Conservation (phyloP, 2,888 invertebrate genomes). For the Conus canariensis region DNA sequence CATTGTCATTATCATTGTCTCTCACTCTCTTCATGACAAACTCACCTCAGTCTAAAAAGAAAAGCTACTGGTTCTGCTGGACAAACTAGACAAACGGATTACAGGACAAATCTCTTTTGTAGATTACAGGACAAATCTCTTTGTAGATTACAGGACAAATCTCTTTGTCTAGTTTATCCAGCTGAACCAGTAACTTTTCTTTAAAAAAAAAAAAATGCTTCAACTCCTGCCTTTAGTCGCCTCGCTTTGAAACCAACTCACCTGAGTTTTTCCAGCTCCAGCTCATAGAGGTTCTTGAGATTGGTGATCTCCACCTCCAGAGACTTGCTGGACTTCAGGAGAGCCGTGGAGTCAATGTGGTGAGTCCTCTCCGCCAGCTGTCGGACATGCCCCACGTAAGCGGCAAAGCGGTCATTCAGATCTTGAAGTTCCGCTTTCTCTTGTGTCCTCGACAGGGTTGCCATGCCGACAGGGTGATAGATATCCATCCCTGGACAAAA, state of each 20-base stretch:
- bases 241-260: conserved; percentile 43
- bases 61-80: no score
- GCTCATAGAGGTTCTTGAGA: conserved; percentile 71
- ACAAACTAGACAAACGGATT: no score
- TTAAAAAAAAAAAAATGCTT: no score
- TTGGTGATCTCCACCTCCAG: conserved; percentile 72
- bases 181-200: background rate
- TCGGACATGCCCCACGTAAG: conserved; percentile 68
- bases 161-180: background rate
- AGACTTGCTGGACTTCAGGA: conserved; percentile 67
- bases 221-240: no score
- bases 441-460: conserved; percentile 51
- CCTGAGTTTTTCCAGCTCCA: conserved; percentile 72
- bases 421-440: conserved; percentile 69
- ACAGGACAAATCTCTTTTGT: no score
- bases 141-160: no score
- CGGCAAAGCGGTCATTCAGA: conserved; percentile 69
- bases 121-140: no score
- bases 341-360: conserved; percentile 65
- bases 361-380: conserved; percentile 63
- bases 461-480: conserved; percentile 3
- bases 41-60: no score
- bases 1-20: background rate
- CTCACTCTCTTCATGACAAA: background rate
- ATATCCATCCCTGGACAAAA: conserved; percentile 22